A percentile compares a stretch with the other conserved stretches of the same genome.
Conservation (phyloP, 2,113 vertebrate genomes). For the Proterorhinus semilunaris region DNA sequence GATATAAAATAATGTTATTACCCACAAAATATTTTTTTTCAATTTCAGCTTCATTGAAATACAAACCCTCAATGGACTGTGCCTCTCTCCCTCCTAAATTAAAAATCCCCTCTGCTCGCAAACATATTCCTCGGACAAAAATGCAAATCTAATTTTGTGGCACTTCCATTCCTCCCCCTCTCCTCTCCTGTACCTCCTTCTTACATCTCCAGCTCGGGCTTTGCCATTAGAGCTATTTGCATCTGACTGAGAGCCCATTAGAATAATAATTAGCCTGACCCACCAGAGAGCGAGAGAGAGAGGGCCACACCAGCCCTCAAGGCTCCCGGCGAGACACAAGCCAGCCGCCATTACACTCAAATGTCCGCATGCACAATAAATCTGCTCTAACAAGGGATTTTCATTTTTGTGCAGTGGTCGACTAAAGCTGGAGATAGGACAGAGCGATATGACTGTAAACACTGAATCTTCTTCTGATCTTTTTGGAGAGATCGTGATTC, state of each 20-base stretch:
- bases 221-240: constrained; percentile 80
- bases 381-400: constrained; percentile 51
- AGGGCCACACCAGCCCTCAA: constrained; percentile 52
- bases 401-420: constrained; percentile 16
- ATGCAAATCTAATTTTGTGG: constrained; percentile 69
- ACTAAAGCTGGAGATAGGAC: not conserved
- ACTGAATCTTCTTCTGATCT: no score
- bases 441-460: no score
- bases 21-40: not conserved
- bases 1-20: not conserved
- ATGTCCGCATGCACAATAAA: constrained; percentile 36
- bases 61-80: constrained; percentile 36
- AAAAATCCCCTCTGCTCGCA: constrained; percentile 10
- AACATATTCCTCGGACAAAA: constrained; percentile 62
- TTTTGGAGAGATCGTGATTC: no score
- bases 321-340: constrained; percentile 36
- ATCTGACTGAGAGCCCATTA: constrained; percentile 80
- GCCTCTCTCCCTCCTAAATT: constrained; percentile 9
- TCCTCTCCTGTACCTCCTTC: constrained; percentile 4
- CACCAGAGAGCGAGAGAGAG: constrained; percentile 54
- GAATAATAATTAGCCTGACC: constrained; percentile 82
- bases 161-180: constrained; percentile 46
- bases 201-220: constrained; percentile 46
- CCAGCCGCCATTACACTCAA: constrained; percentile 52
- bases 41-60: constrained; percentile 30